phyloP scores from a whole-genome alignment of 2,888 invertebrate species.

The Bellardia bayeri region DNA sequence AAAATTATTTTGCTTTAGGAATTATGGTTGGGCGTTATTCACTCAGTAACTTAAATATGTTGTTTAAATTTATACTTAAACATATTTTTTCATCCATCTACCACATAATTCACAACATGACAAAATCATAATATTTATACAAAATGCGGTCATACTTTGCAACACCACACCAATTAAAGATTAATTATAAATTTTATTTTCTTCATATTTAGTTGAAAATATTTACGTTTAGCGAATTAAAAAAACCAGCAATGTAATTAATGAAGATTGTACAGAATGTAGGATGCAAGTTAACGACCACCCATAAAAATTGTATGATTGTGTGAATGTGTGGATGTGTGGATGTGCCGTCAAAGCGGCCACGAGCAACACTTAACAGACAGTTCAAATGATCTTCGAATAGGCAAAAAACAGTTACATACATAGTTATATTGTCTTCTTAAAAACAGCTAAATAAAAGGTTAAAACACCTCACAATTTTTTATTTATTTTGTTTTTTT shows the following conservation, averaged over 20 bases:
- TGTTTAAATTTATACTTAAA: too few species aligned
- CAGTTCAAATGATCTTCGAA: constrained; percentile 53
- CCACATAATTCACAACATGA: not conserved
- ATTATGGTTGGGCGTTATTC: too few species aligned
- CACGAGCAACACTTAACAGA: constrained; percentile 41
- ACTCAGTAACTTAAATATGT: too few species aligned
- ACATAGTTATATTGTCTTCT: constrained; percentile 52
- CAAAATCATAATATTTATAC: constrained; percentile 13
- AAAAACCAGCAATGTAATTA: constrained; percentile 66
- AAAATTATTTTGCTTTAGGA: too few species aligned
- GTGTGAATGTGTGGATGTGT: constrained; percentile 54
- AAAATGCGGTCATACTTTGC: constrained; percentile 4
- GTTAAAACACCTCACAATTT: constrained; percentile 65
- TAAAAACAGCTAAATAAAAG: constrained; percentile 51
- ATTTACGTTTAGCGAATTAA: constrained; percentile 24
- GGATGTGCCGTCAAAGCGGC: constrained; percentile 66
- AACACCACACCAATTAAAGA: constrained; percentile 3
- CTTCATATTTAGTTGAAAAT: constrained; percentile 28
- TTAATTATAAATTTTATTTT: constrained; percentile 14
- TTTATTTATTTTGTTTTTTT: constrained; percentile 9
- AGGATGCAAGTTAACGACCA: constrained; percentile 65
- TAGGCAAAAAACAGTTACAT: constrained; percentile 14
- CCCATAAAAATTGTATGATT: constrained; percentile 61
- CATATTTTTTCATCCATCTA: too few species aligned
- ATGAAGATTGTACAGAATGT: constrained; percentile 66